Conservation (phyloP, 2,797 vertebrate genomes). For the Clarias pachynema region DNA sequence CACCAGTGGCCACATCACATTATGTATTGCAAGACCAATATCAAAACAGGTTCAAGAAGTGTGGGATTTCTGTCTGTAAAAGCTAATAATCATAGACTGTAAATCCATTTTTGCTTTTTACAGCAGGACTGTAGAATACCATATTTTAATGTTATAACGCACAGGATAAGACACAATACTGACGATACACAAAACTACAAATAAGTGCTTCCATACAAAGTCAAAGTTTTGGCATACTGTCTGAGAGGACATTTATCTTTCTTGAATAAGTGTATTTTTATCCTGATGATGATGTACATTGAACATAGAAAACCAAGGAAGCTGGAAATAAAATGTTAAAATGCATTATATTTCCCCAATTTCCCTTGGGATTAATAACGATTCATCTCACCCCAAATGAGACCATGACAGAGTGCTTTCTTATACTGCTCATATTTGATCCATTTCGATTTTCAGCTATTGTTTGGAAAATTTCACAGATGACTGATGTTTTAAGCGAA, state of each 20-base stretch:
- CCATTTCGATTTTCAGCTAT: not conserved
- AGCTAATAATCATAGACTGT: not conserved
- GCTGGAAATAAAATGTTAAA: not conserved
- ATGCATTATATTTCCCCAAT: not conserved
- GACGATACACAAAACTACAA: not conserved
- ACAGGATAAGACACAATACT: not conserved
- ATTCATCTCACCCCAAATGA: too few relatives aligned
- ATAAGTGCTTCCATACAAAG: not conserved
- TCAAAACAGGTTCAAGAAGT: not conserved
- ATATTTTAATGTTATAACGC: not conserved
- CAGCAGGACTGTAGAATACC: not conserved
- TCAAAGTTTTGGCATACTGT: not conserved
- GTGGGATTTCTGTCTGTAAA: not conserved
- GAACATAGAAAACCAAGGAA: not conserved
- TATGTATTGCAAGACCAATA: not conserved
- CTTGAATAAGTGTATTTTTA: not conserved
- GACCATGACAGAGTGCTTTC: not conserved
- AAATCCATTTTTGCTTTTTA: not conserved
- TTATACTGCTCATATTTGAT: not conserved
- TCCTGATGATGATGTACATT: not conserved
- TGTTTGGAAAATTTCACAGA: not conserved
- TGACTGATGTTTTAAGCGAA: not conserved
- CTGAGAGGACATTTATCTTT: not conserved
- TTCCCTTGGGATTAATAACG: too few relatives aligned
- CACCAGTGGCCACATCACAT: too few relatives aligned